Base-by-base conservation (phyloP, 1,140 invertebrate species). In the Akabosia matsudoensis region DNA sequence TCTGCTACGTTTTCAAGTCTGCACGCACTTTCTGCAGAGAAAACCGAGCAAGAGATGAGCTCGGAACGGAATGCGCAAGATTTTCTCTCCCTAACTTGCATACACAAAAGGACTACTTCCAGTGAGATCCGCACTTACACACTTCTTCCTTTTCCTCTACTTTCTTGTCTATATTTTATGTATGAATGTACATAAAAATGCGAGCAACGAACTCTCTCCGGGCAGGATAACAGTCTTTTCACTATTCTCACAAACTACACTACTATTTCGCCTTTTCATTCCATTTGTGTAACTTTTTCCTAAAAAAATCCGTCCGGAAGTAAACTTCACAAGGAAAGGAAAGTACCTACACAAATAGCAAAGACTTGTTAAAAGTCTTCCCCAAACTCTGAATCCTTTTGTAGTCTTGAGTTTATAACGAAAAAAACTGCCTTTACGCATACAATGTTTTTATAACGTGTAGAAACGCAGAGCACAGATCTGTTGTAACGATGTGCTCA, bases 61-160 rank as follows among this genome's bases (percentile, higher is more conserved):
- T 45, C 31, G 28, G 31, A 67, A 31, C 28, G 61, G 30, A 67
- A 67, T 67, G 61, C 61, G 61, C 61, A 67, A 67, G 61, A 67
- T 67, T 67, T 67, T 67, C n/a, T n/a, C n/a, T n/a, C 54, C 54
- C 22, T 30, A 67, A 31, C 61, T 67, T n/a, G n/a, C n/a, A n/a
- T 67, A 7, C 61, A 67, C 61, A 67, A 67, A 28, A 67, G 3
- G 14, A 61, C 26, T 61, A 45, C 37, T 45, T 45, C 37, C 37
- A 45, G 37, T 45, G n/a, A 10, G 10, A 61, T 67, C 26, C 28
- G 22, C 24, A 28, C 24, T 61, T 61, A 61, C 61, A 30, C 61
- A 67, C 61, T 67, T 67, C 61, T 31, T 67, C 61, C 3, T 67
- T 30, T 13, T 56, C 54, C 13, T 16, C 54, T 13, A 30, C 24